phyloP scores from a whole-genome alignment of 1,140 invertebrate genomes.

The Drosophila arizonae region DNA sequence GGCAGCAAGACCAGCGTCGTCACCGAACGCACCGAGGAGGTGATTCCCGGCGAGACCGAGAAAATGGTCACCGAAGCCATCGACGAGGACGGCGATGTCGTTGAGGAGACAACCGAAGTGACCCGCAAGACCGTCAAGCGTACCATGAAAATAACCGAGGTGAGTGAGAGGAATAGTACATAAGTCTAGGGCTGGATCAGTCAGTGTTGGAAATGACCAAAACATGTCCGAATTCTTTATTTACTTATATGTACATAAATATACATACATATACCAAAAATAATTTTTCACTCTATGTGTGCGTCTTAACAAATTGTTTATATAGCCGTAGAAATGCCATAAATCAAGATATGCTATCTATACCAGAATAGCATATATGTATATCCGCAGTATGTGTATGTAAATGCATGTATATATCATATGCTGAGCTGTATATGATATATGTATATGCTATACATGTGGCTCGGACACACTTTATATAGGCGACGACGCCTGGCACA shows the following conservation, averaged over 20 bases:
- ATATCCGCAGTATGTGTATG: background rate
- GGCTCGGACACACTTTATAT: slow-evolving; percentile 70
- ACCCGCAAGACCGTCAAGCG: slow-evolving; percentile 78
- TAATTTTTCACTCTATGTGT: slow-evolving; percentile 50
- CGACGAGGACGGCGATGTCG: slow-evolving; percentile 79
- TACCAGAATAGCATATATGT: slow-evolving; percentile 6
- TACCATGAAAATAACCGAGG: slow-evolving; percentile 82
- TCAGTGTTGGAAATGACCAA: slow-evolving; percentile 13
- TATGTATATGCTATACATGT: slow-evolving; percentile 16
- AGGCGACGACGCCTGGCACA: slow-evolving; percentile 57
- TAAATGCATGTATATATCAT: slow-evolving; percentile 22
- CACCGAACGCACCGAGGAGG: slow-evolving; percentile 69
- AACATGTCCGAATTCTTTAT: slow-evolving; percentile 46
- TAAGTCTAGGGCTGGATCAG: background rate
- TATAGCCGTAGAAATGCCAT: slow-evolving; percentile 63
- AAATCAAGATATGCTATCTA: slow-evolving; percentile 48
- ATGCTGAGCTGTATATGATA: background rate
- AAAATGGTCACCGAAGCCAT: slow-evolving; percentile 78
- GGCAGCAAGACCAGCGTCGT: slow-evolving; percentile 65
- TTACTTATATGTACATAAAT: slow-evolving; percentile 12
- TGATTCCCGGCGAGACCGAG: slow-evolving; percentile 72
- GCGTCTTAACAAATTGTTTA: slow-evolving; percentile 77
- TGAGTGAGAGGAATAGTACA: slow-evolving; percentile 40
- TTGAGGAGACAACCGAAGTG: slow-evolving; percentile 78
- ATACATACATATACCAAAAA: background rate